A percentile compares a stretch with the other conserved stretches of the same genome.
These are phyloP conservation scores for Nasua narica DNA, from an alignment of 2,797 vertebrate genomes.

Conservation along the genomic window DNA sequence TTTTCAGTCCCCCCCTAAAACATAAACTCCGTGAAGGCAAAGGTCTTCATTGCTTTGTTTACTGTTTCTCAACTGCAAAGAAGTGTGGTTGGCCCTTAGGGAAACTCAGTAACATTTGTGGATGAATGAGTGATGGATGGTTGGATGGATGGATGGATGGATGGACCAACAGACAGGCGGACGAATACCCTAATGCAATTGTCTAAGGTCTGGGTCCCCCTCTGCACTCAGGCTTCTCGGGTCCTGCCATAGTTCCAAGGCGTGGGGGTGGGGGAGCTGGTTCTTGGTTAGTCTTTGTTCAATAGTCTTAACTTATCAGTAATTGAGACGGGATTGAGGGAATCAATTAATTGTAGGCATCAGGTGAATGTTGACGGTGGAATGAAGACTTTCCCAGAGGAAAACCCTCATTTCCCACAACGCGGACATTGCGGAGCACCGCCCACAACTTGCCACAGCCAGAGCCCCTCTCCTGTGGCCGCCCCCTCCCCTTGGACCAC, in stretches of 20 bases:
- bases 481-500: background rate
- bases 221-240: background rate
- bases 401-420: background rate
- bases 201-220: background rate
- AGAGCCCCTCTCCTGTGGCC: background rate
- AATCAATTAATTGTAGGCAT: background rate
- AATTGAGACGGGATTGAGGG: background rate
- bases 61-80: background rate
- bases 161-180: background rate
- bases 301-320: background rate
- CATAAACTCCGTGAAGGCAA: background rate
- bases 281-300: background rate
- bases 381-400: background rate
- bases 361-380: background rate
- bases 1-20: background rate
- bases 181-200: accelerated
- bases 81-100: background rate
- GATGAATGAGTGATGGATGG: background rate
- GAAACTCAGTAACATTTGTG: background rate
- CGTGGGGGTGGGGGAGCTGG: background rate
- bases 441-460: no score
- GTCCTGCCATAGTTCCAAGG: background rate
- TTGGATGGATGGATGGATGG: background rate
- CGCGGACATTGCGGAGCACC: background rate
- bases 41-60: background rate